Percentiles rank a stretch among this genome's conserved stretches.
Evolutionary conservation across 2,888 invertebrate genomes (phyloP).

Genomic region (Drosophila maculinotata): DNA sequence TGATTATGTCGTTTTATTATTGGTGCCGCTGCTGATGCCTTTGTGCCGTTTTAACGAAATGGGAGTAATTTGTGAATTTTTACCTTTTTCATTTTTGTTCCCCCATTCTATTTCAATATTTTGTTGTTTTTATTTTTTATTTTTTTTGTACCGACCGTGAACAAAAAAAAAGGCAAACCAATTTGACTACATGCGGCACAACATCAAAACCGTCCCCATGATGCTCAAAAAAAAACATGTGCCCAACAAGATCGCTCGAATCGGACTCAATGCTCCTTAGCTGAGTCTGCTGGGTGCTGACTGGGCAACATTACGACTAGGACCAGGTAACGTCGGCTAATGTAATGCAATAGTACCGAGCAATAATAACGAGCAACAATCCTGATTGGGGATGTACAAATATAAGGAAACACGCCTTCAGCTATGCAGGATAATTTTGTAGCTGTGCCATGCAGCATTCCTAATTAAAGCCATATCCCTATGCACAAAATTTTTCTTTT

Average conservation of each 20-base stretch:
- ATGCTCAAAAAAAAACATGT: slow-evolving; percentile 56
- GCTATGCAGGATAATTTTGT: too few relatives aligned
- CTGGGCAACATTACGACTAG: too few relatives aligned
- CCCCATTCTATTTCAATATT: slow-evolving; percentile 34
- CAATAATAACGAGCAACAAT: slow-evolving; percentile 32
- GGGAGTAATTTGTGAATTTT: slow-evolving; percentile 78
- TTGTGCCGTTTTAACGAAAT: slow-evolving; percentile 79
- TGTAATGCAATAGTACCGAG: slow-evolving; percentile 44
- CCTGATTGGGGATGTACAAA: slow-evolving; percentile 32
- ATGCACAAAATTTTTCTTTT: too few relatives aligned
- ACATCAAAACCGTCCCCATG: slow-evolving; percentile 73
- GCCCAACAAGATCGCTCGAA: slow-evolving; percentile 29
- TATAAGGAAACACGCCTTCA: too few relatives aligned
- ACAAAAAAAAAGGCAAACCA: slow-evolving; percentile 72
- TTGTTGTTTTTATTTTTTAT: slow-evolving; percentile 30
- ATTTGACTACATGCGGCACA: slow-evolving; percentile 73
- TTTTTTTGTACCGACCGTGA: slow-evolving; percentile 38
- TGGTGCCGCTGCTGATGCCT: slow-evolving; percentile 63
- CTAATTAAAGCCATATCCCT: slow-evolving; percentile 2
- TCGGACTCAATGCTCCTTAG: slow-evolving; percentile 25
- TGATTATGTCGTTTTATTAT: slow-evolving; percentile 82
- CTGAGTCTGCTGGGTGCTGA: slow-evolving; percentile 8
- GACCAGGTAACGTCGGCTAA: slow-evolving; percentile 37
- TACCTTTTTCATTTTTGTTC: slow-evolving; percentile 59
- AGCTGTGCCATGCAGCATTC: slow-evolving; percentile 7